These are phyloP conservation scores for Drosophila tani DNA, from an alignment of 1,140 invertebrate genomes.

Conservation along the genomic window DNA sequence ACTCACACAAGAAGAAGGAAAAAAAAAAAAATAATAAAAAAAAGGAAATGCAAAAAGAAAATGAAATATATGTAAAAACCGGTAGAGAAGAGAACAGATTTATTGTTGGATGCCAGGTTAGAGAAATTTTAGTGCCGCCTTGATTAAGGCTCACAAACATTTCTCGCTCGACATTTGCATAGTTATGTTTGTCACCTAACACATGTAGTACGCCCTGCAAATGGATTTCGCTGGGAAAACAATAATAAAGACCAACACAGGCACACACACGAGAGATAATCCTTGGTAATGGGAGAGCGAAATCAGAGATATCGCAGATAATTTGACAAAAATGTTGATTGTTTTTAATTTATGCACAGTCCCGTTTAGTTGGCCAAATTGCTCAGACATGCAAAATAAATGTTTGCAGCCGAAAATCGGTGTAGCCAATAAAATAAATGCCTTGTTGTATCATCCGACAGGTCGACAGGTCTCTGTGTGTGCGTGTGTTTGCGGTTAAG, in stretches of 20 bases:
- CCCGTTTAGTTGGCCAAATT: slow-evolving; percentile 12
- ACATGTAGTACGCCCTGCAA: slow-evolving; percentile 55
- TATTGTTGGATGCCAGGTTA: slow-evolving; percentile 64
- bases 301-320: slow-evolving; percentile 13
- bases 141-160: slow-evolving; percentile 65
- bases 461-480: neutral
- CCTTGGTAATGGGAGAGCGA: neutral
- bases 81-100: slow-evolving; percentile 46
- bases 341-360: slow-evolving; percentile 38
- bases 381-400: slow-evolving; percentile 33
- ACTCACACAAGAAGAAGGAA: slow-evolving; percentile 2
- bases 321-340: slow-evolving; percentile 10
- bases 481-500: slow-evolving; percentile 33
- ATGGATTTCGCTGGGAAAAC: neutral
- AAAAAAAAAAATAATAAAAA: slow-evolving; percentile 3
- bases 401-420: slow-evolving; percentile 25
- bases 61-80: slow-evolving; percentile 2
- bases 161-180: slow-evolving; percentile 48
- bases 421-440: slow-evolving; percentile 26
- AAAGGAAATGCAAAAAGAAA: neutral
- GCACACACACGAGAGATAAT: neutral
- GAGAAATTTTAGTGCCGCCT: slow-evolving; percentile 62
- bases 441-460: neutral
- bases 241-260: neutral
- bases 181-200: slow-evolving; percentile 70